A percentile compares a stretch with the other conserved stretches of the same genome.
phyloP scores from a whole-genome alignment of 1,140 invertebrate species.

The Drosophila sturtevanti region DNA sequence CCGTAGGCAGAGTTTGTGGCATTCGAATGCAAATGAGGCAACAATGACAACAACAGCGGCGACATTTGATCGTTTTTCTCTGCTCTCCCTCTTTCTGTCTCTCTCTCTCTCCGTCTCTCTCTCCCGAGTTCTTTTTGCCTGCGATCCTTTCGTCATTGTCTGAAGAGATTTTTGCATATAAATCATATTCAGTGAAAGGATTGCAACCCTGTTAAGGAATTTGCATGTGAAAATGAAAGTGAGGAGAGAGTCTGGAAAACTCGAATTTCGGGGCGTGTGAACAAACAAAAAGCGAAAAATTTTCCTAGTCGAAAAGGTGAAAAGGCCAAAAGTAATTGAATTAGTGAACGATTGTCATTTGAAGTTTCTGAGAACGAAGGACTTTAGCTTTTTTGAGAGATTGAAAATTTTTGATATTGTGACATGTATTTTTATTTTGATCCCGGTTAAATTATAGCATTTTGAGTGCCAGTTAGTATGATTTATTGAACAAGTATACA shows the following conservation, averaged over 20 bases:
- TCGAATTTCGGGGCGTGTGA: constrained; percentile 53
- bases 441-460: constrained; percentile 58
- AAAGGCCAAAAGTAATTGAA: constrained; percentile 49
- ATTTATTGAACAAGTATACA: constrained; percentile 74
- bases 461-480: constrained; percentile 74
- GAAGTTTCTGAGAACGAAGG: too few species aligned
- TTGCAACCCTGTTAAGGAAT: constrained; percentile 75
- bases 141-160: constrained; percentile 20
- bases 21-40: constrained; percentile 75
- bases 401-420: constrained; percentile 11
- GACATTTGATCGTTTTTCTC: constrained; percentile 79
- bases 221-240: constrained; percentile 66
- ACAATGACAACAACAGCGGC: constrained; percentile 66
- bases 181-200: constrained; percentile 55
- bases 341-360: constrained; percentile 28
- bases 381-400: constrained; percentile 2
- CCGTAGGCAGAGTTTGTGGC: constrained; percentile 24
- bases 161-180: constrained; percentile 63
- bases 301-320: not conserved
- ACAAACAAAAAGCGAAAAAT: constrained; percentile 10
- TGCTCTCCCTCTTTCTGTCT: not conserved
- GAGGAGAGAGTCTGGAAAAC: constrained; percentile 4
- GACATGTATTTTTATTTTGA: constrained; percentile 37
- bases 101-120: not conserved
- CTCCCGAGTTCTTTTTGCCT: constrained; percentile 46